A percentile compares a stretch with the other conserved stretches of the same genome.
Conservation (phyloP, 2,888 invertebrate genomes). For the Drosophila meridiana region DNA sequence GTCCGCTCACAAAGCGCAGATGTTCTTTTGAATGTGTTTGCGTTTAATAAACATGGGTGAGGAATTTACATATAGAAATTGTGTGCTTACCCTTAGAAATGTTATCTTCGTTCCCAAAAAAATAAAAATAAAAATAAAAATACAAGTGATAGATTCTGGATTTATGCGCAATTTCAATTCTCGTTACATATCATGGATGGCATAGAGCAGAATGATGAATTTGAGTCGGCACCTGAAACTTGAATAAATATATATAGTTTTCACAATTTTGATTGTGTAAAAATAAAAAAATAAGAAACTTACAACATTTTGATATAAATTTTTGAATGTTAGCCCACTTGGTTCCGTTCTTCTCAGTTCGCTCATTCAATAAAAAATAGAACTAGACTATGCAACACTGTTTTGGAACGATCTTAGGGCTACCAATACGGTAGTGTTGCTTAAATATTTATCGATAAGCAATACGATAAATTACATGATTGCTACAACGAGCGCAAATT, state of each 20-base stretch:
- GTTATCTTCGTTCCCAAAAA: neutral
- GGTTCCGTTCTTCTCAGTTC: slow-evolving; percentile 4
- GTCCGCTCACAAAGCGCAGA: slow-evolving; percentile 11
- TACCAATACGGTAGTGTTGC: slow-evolving; percentile 2
- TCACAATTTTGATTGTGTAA: slow-evolving; percentile 8
- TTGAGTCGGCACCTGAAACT: slow-evolving; percentile 9
- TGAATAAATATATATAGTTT: neutral
- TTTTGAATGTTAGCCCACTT: slow-evolving; percentile 14
- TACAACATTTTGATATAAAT: slow-evolving; percentile 1
- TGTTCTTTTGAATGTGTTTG: slow-evolving; percentile 2
- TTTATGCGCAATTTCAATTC: slow-evolving; percentile 10
- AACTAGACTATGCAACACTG: slow-evolving; percentile 1
- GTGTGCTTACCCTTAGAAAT: slow-evolving; percentile 2
- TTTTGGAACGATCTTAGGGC: slow-evolving; percentile 3
- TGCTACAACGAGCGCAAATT: slow-evolving; percentile 21
- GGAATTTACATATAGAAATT: neutral
- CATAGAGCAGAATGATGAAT: slow-evolving; percentile 2
- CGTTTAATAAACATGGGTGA: too few species aligned
- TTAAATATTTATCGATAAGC: slow-evolving; percentile 14
- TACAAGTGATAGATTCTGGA: neutral
- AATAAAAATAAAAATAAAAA: neutral
- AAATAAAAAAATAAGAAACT: slow-evolving; percentile 5
- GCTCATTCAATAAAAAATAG: neutral
- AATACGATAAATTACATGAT: slow-evolving; percentile 3
- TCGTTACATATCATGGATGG: slow-evolving; percentile 1